Evolutionary conservation across 1,140 invertebrate species (phyloP).

Genomic region (Neuroterus valhalla): DNA sequence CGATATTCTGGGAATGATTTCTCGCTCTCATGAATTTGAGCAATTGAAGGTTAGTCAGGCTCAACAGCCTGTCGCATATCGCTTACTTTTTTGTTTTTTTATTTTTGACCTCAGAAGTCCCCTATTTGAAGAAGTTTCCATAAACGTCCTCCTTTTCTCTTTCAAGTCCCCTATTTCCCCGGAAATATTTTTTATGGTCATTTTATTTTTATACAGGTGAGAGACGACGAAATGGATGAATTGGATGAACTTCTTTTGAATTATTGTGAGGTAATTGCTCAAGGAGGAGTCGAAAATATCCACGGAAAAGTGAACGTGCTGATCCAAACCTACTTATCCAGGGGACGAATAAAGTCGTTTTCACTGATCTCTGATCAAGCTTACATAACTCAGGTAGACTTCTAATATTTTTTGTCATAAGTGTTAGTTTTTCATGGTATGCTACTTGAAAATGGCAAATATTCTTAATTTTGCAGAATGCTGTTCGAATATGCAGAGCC

Average conservation of each 20-base stretch:
- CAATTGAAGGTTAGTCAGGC: conserved; percentile 93
- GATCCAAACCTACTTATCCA: conserved; percentile 93
- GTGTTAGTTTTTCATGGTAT: conserved; percentile 3
- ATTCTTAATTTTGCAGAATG: conserved; percentile 81
- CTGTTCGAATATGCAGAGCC: conserved; percentile 90
- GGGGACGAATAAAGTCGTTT: conserved; percentile 87
- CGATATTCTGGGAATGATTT: conserved; percentile 92
- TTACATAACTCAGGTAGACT: conserved; percentile 90
- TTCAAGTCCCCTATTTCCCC: no score
- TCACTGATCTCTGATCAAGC: conserved; percentile 95
- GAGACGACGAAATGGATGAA: conserved; percentile 96
- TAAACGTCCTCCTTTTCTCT: no score
- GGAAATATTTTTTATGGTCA: background rate
- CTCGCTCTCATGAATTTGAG: conserved; percentile 94
- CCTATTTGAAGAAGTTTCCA: no score
- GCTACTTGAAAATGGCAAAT: background rate
- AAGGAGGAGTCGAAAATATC: conserved; percentile 90
- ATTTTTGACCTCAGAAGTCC: no score
- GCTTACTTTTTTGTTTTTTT: no score
- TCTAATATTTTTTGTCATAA: conserved; percentile 28
- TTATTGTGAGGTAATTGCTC: conserved; percentile 85
- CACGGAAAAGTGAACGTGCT: conserved; percentile 98
- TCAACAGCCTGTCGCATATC: no score
- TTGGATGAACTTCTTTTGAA: conserved; percentile 84
- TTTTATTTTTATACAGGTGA: conserved; percentile 77